These are phyloP conservation scores for Neocrepidodera transversa DNA, from an alignment of 2,888 invertebrate species.

Conservation along the genomic window DNA sequence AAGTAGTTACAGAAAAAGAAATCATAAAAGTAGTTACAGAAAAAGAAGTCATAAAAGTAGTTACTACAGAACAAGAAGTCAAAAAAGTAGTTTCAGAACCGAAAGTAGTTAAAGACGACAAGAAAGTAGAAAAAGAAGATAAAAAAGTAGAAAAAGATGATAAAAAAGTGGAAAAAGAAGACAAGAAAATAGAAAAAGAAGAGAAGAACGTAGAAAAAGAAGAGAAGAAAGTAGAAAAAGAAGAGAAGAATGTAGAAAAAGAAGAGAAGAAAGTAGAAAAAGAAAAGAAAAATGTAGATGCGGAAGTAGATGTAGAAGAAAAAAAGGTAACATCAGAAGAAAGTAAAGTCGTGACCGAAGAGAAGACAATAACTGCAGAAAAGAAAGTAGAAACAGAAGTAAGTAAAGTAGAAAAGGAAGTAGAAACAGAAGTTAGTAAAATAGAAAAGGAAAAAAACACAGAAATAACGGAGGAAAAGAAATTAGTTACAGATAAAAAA, in stretches of 20 bases:
- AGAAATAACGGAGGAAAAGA: constrained; percentile 7
- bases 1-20: constrained; percentile 31
- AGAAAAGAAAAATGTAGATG: too few species aligned
- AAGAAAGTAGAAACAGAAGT: too few species aligned
- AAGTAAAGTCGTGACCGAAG: too few species aligned
- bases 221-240: constrained; percentile 9
- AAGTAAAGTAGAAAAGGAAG: too few species aligned
- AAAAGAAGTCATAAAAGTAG: constrained; percentile 15
- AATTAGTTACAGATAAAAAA: constrained; percentile 25
- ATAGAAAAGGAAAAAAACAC: constrained; percentile 23
- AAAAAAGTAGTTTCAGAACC: constrained; percentile 52
- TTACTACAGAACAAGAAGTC: constrained; percentile 7
- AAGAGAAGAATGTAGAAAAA: too few species aligned
- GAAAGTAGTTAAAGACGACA: too few species aligned
- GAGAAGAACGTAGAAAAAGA: not conserved
- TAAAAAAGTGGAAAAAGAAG: constrained; percentile 42
- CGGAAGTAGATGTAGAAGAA: too few species aligned
- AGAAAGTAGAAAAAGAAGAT: constrained; percentile 30
- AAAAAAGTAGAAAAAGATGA: constrained; percentile 34
- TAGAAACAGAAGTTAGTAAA: not conserved
- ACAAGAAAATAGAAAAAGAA: constrained; percentile 22
- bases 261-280: too few species aligned
- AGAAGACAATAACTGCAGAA: too few species aligned
- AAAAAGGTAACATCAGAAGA: constrained; percentile 26
- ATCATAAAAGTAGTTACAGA: constrained; percentile 8